Evolutionary conservation across 2,797 vertebrate species (phyloP), one percentile per base, ranked within the genome.

Genomic region (Enteromius paludinosus): DNA sequence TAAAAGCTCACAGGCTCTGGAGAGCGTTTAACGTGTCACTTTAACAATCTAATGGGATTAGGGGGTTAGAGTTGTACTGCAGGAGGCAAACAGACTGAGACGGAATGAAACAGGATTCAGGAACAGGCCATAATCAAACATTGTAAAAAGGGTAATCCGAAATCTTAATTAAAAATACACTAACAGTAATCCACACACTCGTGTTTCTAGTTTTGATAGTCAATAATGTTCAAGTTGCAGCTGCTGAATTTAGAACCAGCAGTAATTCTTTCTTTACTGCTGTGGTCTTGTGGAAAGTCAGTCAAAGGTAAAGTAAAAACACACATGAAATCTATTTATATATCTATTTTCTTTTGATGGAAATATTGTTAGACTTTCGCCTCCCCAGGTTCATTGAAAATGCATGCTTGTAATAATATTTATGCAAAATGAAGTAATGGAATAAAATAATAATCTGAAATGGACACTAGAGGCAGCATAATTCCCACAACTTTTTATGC

Each of bases 41-140:
- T 92, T 92, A 82, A 90, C 87, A 93, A 93, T 93, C 91, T 92
- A 93, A 91, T 86, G 52, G 90, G 90, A 94, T 94, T 94, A 91
- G 86, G 86, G 90, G 75, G 82, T 79, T 84, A 64, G 76, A 61
- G 65, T 69, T 43, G 78, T 82, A 81, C 75, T n/a, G 56, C 49
- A 69, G 45, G 23, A 76, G 64, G 28, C 79, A 71, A 77, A 77
- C 45, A 54, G 56, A 62, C 25, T 28, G 11, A 73, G 28, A 71
- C 70, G 23, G 66, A 69, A 84, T 70, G 47, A 83, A 83, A 79
- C 45, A 43, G 64, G 75, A 86, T 77, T 84, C 77, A 62, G 78
- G 25, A 76, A 56, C 72, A 74, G 52, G 33, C 33, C 69, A 56
- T 54, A 56, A 33, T 79, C 49, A 69, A 68, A 43, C 47, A 54